phyloP scores from a whole-genome alignment of 1,140 invertebrate species.

The Leucophenga varia region DNA sequence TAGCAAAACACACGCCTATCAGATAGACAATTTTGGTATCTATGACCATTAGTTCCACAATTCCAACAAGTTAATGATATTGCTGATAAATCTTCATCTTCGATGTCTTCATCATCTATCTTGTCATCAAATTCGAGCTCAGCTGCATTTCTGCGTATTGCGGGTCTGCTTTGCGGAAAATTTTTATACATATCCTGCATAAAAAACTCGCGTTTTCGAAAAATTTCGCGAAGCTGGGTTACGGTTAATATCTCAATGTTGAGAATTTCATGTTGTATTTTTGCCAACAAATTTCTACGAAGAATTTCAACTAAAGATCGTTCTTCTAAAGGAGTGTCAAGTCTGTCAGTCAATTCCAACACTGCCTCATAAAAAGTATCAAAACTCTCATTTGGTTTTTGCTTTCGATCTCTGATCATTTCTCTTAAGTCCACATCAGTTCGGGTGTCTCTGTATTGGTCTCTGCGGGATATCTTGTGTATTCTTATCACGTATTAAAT shows the following conservation, averaged over 20 bases:
- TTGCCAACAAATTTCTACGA: neutral
- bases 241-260: slow-evolving; percentile 1
- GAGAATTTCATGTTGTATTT: slow-evolving; percentile 3
- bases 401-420: neutral
- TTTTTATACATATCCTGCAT: neutral
- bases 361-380: too few relatives aligned
- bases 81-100: too few relatives aligned
- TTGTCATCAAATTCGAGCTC: too few relatives aligned
- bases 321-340: neutral
- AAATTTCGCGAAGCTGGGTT: neutral
- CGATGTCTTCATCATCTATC: too few relatives aligned
- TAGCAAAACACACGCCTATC: neutral
- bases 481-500: too few relatives aligned
- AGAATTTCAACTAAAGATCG: neutral
- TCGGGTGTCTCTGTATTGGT: neutral
- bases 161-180: too few relatives aligned
- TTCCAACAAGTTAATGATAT: neutral
- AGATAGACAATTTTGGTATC: neutral
- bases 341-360: neutral
- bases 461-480: too few relatives aligned
- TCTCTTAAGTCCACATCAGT: slow-evolving; percentile 1
- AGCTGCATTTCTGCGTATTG: too few relatives aligned
- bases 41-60: neutral
- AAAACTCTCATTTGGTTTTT: too few relatives aligned
- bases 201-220: neutral